Base-by-base conservation (phyloP, 2,797 vertebrate species). In the Tokudaia tokunoshimensis region DNA sequence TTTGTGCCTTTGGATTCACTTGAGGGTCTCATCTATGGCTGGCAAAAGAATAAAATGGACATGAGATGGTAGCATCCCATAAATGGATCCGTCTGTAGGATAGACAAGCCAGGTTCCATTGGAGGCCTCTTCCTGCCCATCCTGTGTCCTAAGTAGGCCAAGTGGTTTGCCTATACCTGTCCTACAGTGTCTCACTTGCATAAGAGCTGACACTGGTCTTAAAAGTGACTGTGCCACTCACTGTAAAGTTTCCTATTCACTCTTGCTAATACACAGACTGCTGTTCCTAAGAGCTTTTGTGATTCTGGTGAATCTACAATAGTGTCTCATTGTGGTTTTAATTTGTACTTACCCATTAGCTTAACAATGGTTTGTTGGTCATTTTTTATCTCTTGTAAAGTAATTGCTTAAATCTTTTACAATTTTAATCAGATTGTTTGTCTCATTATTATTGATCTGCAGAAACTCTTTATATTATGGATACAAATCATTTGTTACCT, bases 331-430 rank as follows among this genome's bases (percentile, higher is more conserved):
- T 86, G 63, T 87, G 63, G 57, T n/a, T 93, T 96, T 72, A 52
- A 75, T 92, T 80, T 93, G n/a, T 11, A 47, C 52, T 83, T 93
- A 75, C 13, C 61, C 22, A 82, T 20, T n/a, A 37, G 17, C 80
- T 88, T 44, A 1, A 47, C 8, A 79, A n/a, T 55, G 37, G 11
- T 31, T 82, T 87, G 14, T 72, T 84, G 59, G 13, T 44, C 22
- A 11, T 87, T 88, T 88, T 47, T 13, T 63, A 13, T 82, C 37
- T 81, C 34, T 81, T 76, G 17, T 65, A 7, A 94, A 67, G 12
- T 89, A 37, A 20, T 78, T 55, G 17, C 52, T 89, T 96, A 96
- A 94, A 55, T 72, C 24, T 94, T 93, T 81, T 76, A 26, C n/a
- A 84, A 1, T 89, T 94, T 97, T 81, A 84, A 78, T 82, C 76